Percentiles rank a stretch among this genome's conserved stretches.
Evolutionary conservation across 1,140 invertebrate genomes (phyloP).

Genomic region (Drosophila navojoa): DNA sequence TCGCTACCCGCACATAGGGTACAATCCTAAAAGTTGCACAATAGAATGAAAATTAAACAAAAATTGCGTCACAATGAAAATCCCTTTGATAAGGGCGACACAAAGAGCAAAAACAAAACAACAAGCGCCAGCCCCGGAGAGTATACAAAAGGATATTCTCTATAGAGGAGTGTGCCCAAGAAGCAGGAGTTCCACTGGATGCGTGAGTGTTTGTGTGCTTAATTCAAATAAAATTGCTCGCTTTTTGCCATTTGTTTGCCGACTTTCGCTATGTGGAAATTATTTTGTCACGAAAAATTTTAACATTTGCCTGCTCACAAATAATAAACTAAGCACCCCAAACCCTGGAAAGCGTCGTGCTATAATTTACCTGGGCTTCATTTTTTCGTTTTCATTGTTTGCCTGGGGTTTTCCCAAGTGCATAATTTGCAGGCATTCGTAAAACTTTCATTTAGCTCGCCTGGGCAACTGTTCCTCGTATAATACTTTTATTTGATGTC

Average conservation of each 20-base stretch:
- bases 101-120: conserved; percentile 16
- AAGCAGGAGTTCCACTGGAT: neutral
- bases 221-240: conserved; percentile 55
- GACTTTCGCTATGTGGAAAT: conserved; percentile 15
- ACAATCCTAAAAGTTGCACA: conserved; percentile 9
- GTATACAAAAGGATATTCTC: conserved; percentile 8
- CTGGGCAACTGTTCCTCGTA: neutral
- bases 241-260: conserved; percentile 28
- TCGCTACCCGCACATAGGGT: neutral
- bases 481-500: conserved; percentile 13
- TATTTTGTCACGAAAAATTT: conserved; percentile 34
- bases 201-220: conserved; percentile 5
- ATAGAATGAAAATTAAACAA: conserved; percentile 42
- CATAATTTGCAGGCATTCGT: conserved; percentile 33
- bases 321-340: conserved; percentile 29
- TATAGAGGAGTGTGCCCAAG: neutral
- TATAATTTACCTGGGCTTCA: conserved; percentile 41
- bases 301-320: conserved; percentile 29
- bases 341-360: conserved; percentile 4
- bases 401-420: conserved; percentile 33
- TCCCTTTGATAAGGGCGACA: conserved; percentile 24
- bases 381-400: conserved; percentile 13
- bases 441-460: conserved; percentile 21
- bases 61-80: conserved; percentile 49
- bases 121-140: conserved; percentile 2